Evolutionary conservation across 2,888 invertebrate species (phyloP).

Genomic region (Formica aserva): DNA sequence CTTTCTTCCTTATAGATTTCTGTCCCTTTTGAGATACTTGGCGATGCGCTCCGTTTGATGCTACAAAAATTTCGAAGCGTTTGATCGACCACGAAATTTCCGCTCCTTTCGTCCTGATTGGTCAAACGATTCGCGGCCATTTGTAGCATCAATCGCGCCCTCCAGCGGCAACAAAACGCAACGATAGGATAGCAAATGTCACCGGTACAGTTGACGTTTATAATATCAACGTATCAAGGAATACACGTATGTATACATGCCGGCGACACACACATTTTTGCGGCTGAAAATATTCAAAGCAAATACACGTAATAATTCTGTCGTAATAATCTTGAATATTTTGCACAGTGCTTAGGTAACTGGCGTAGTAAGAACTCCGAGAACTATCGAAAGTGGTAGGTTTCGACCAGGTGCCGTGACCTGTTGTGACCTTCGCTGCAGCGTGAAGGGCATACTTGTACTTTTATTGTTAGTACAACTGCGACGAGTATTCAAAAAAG

Average conservation of each 20-base stretch:
- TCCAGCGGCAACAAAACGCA: neutral
- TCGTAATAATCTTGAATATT: conserved; percentile 1
- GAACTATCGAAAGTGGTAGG: neutral
- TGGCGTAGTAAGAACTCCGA: neutral
- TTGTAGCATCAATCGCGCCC: neutral
- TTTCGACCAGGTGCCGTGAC: neutral
- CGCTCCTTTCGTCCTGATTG: no score
- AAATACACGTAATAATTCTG: conserved; percentile 37
- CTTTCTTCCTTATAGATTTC: neutral
- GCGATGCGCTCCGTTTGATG: no score
- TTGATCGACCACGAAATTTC: no score
- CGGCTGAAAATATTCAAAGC: neutral
- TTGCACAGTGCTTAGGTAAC: neutral
- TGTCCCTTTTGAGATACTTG: neutral
- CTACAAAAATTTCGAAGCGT: no score
- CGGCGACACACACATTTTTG: neutral
- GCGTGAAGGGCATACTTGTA: conserved; percentile 52
- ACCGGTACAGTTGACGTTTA: neutral
- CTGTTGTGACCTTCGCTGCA: conserved; percentile 59
- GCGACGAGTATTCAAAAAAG: conserved; percentile 42
- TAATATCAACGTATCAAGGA: neutral
- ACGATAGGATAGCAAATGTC: neutral
- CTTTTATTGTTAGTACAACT: neutral
- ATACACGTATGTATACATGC: no score
- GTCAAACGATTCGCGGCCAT: no score